Base-by-base conservation (phyloP, 2,888 invertebrate genomes). In the Andrena camellia region DNA sequence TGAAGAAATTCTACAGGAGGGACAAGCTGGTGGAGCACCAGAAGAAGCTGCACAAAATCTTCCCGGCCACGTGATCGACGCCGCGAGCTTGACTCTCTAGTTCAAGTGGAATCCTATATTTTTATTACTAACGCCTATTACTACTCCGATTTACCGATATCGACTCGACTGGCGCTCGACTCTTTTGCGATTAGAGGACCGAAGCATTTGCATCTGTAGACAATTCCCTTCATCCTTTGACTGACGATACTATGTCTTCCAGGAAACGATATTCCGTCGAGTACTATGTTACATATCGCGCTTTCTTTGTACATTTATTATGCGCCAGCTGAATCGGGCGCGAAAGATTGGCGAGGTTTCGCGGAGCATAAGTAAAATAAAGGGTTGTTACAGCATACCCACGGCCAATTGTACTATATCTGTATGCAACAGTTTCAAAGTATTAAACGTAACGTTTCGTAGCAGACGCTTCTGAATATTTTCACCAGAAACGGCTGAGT, bases 1-100 rank as follows among this genome's bases (percentile, higher is more conserved):
- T 90, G 0, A 93, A 91, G 76, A 92, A 90, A 79, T 94, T 92
- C 78, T 92, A 93, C 78, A 87, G 93, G 13, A 90, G 91, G 3
- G 93, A 93, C 79, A 92, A 92, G 59, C 89, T 93, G 3, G 80
- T 89, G 20, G 91, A 91, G 33, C 93, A 93, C 75, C 89, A 90
- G 52, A 91, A 87, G 59, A 92, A 89, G 35, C 83, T 84, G 72
- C 93, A 93, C 68, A 89, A 84, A 0, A 17, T 69, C 4, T 67
- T 67, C 0, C 57, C 68, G n/a, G 20, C 8, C 7, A 31, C 33
- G 60, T 70, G 71, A 76, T 68, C 42, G 17, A 42, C 17, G 42
- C 42, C 42, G 13, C 42, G 13, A 42, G 42, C 42, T 42, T 42
- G 42, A 42, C 42, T 42, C 42, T 42, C 17, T 17, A 42, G 17